These are phyloP conservation scores for Hyles euphorbiae DNA, from an alignment of 1,140 invertebrate genomes.

Conservation along the genomic window DNA sequence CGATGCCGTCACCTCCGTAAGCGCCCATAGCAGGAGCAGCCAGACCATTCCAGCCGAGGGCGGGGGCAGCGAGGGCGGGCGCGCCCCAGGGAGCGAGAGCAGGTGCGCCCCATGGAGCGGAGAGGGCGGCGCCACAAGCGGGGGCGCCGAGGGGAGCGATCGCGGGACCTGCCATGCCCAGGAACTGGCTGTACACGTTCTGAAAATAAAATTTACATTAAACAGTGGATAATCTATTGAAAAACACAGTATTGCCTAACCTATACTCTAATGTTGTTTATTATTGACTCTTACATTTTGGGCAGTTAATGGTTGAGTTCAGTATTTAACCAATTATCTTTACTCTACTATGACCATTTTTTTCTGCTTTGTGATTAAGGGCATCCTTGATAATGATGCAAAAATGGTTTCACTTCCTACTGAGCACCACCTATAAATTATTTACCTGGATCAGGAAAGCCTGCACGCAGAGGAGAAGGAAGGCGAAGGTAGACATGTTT, in stretches of 20 bases:
- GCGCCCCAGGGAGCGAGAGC: no score
- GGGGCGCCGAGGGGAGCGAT: not conserved
- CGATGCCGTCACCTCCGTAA: not conserved
- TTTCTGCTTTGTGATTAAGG: no score
- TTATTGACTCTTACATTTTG: conserved; percentile 6
- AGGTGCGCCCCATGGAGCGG: no score
- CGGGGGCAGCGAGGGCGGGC: no score
- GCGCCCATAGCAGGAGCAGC: no score
- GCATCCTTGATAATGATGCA: no score
- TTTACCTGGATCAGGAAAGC: conserved; percentile 30
- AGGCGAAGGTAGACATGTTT: conserved; percentile 28
- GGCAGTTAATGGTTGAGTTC: no score
- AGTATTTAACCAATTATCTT: no score
- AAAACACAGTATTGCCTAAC: not conserved
- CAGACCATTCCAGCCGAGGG: no score
- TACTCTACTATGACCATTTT: no score
- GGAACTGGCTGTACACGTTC: not conserved
- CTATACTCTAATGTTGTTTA: not conserved
- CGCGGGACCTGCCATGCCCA: not conserved
- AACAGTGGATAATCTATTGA: not conserved
- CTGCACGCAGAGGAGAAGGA: conserved; percentile 25
- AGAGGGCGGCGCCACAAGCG: not conserved
- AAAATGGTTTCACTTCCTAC: no score
- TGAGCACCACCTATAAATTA: no score
- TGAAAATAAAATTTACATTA: not conserved